phyloP scores from a whole-genome alignment of 2,797 vertebrate species.

The Limnodromus scolopaceus region DNA sequence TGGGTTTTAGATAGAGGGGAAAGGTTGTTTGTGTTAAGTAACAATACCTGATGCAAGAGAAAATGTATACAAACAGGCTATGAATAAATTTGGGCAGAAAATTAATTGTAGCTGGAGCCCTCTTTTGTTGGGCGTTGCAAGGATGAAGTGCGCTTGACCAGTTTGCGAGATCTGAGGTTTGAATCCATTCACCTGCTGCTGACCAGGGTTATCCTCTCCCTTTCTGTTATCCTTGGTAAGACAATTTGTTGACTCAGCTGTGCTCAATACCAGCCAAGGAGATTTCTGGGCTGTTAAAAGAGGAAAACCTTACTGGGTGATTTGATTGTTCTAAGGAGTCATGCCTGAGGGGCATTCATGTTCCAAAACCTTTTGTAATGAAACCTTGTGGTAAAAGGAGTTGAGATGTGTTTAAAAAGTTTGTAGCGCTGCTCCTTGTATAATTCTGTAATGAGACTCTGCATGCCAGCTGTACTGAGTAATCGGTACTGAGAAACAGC shows the following conservation, averaged over 20 bases:
- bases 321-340: background rate
- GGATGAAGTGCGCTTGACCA: background rate
- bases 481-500: background rate
- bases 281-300: background rate
- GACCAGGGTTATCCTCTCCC: background rate
- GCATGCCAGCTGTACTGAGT: background rate
- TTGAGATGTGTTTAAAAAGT: background rate
- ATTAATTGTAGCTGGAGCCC: background rate
- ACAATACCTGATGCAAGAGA: background rate
- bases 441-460: background rate
- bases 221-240: background rate
- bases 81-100: background rate
- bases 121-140: background rate
- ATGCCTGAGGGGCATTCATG: rapidly evolving
- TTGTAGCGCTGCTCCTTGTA: background rate
- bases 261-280: background rate
- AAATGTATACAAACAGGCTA: background rate
- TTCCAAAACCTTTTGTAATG: background rate
- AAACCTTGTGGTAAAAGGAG: background rate
- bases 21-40: background rate
- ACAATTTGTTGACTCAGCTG: background rate
- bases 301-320: background rate
- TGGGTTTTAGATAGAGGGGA: background rate
- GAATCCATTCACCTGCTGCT: background rate
- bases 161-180: background rate